Percentiles rank a stretch among this genome's conserved stretches.
These are phyloP conservation scores for Semnornis frantzii DNA, from an alignment of 2,113 vertebrate genomes.

Conservation along the genomic window DNA sequence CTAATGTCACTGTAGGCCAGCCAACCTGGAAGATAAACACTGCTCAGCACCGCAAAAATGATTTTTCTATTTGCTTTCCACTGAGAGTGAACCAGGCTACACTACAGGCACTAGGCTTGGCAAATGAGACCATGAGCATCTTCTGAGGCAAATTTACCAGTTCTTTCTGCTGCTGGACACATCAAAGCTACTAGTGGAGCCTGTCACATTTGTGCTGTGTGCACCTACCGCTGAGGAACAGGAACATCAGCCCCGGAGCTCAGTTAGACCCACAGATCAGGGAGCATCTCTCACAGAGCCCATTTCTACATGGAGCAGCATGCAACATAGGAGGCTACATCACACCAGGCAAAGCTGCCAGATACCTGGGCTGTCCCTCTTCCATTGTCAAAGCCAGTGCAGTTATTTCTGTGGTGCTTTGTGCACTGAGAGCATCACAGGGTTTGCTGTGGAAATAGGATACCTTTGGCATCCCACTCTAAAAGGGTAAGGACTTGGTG, in stretches of 20 bases:
- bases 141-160: neutral
- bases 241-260: neutral
- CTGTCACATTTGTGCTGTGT: neutral
- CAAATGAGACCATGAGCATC: neutral
- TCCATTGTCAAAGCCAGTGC: neutral
- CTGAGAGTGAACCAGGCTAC: neutral
- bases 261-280: neutral
- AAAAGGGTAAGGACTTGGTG: neutral
- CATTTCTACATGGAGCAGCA: neutral
- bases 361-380: neutral
- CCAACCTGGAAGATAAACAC: constrained; percentile 57
- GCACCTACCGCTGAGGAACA: neutral
- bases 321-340: neutral
- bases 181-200: neutral
- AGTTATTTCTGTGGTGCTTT: neutral
- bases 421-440: neutral
- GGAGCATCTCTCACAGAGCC: accelerated
- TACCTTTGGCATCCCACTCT: neutral
- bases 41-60: constrained; percentile 13
- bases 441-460: neutral
- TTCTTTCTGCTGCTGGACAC: neutral
- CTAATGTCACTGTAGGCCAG: constrained; percentile 53
- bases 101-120: neutral
- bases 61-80: constrained; percentile 57
- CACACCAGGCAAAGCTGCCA: neutral